A percentile compares a stretch with the other conserved stretches of the same genome.
phyloP scores from a whole-genome alignment of 2,797 vertebrate genomes.

The Bradypodion ventrale region DNA sequence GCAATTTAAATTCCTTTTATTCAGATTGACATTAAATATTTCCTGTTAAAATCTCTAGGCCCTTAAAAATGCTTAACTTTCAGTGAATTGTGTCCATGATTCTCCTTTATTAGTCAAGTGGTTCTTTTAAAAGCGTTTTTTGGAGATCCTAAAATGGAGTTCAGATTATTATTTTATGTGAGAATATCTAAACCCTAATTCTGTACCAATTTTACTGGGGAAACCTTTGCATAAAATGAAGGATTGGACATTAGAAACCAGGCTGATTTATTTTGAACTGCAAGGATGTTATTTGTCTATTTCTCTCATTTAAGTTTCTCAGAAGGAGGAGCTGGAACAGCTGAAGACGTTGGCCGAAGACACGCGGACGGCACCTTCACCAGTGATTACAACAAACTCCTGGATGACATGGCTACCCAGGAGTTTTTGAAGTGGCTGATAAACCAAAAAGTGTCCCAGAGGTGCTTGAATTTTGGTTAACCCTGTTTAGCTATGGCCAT shows the following conservation, averaged over 20 bases:
- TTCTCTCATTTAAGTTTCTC: slow-evolving; percentile 79
- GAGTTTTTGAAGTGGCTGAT: slow-evolving; percentile 97
- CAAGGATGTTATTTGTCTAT: slow-evolving; percentile 35
- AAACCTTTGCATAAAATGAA: not conserved
- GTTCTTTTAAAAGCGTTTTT: not conserved
- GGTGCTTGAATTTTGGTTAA: slow-evolving; percentile 67
- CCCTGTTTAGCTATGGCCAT: not conserved
- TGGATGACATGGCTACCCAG: slow-evolving; percentile 92
- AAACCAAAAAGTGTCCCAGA: slow-evolving; percentile 85
- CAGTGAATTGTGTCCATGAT: not conserved
- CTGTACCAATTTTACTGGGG: not conserved
- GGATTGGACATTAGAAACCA: not conserved
- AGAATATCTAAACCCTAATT: not conserved
- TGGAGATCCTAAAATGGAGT: not conserved
- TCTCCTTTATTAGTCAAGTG: not conserved
- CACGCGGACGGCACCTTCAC: slow-evolving; percentile 96
- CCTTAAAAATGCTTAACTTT: not conserved
- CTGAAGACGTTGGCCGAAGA: slow-evolving; percentile 79
- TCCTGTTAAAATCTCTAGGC: not conserved
- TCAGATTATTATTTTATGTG: not conserved
- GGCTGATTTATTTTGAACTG: slow-evolving; percentile 35
- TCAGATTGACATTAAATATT: not conserved
- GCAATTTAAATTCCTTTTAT: not conserved
- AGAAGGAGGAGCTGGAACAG: slow-evolving; percentile 72
- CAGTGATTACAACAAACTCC: slow-evolving; percentile 92